A percentile compares a stretch with the other conserved stretches of the same genome.
These are phyloP conservation scores for Leucoma salicis DNA, from an alignment of 2,888 invertebrate genomes.

Conservation along the genomic window DNA sequence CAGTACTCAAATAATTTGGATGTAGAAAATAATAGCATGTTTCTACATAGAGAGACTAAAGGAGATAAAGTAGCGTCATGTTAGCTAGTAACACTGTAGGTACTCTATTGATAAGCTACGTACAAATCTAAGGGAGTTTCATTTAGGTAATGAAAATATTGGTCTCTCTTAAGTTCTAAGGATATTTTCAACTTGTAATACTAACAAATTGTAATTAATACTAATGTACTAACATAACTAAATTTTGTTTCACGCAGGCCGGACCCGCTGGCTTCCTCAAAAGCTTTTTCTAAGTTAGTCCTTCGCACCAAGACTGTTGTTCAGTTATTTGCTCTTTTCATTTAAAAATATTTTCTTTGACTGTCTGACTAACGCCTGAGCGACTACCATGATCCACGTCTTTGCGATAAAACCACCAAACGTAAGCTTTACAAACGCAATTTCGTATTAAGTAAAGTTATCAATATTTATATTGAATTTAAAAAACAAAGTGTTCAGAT, in stretches of 20 bases:
- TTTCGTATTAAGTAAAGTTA: conserved; percentile 56
- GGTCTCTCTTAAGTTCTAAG: too few species aligned
- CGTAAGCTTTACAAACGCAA: conserved; percentile 63
- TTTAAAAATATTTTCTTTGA: conserved; percentile 52
- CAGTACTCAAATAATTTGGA: too few species aligned
- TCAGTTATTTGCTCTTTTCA: conserved; percentile 71
- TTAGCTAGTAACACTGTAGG: too few species aligned
- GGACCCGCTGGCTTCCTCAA: conserved; percentile 97
- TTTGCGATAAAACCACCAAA: conserved; percentile 51
- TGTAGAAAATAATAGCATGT: too few species aligned
- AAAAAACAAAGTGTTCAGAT: conserved; percentile 73
- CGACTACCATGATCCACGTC: conserved; percentile 63
- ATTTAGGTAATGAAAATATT: too few species aligned
- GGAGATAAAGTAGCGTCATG: too few species aligned
- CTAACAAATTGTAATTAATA: conserved; percentile 1
- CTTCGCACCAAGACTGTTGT: conserved; percentile 80
- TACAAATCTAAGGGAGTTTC: too few species aligned
- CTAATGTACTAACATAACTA: conserved; percentile 43
- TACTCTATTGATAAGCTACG: too few species aligned
- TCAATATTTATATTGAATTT: conserved; percentile 55
- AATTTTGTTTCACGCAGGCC: conserved; percentile 84
- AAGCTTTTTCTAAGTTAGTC: conserved; percentile 93
- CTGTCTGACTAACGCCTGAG: conserved; percentile 59
- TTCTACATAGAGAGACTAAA: too few species aligned
- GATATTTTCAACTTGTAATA: too few species aligned